These are phyloP conservation scores for Jaculus jaculus DNA, from an alignment of 2,113 vertebrate genomes.

Conservation along the genomic window DNA sequence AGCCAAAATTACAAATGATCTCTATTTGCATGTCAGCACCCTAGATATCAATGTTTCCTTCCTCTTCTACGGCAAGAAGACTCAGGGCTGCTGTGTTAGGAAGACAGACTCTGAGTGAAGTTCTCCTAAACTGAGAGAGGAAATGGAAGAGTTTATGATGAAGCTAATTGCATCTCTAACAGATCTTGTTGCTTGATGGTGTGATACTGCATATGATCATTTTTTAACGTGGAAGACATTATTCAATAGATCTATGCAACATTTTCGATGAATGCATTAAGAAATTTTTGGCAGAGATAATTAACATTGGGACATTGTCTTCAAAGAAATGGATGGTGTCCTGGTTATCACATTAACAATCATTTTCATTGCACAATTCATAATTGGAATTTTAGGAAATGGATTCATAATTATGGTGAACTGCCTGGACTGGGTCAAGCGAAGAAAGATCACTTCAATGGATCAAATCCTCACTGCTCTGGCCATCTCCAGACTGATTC, in stretches of 20 bases:
- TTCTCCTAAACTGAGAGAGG: neutral
- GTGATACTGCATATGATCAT: too few relatives aligned
- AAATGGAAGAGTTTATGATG: neutral
- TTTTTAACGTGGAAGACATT: too few relatives aligned
- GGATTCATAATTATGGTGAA: neutral
- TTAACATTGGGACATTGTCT: too few relatives aligned
- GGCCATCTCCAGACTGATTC: neutral
- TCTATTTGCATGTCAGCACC: neutral
- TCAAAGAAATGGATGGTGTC: too few relatives aligned
- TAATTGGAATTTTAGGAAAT: neutral
- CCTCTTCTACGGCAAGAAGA: too few relatives aligned
- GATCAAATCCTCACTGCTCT: neutral
- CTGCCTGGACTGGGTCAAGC: neutral
- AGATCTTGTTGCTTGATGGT: too few relatives aligned
- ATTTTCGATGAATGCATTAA: too few relatives aligned
- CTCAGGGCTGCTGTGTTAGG: neutral
- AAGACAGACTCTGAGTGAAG: neutral
- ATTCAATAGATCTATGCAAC: too few relatives aligned
- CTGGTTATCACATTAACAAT: neutral
- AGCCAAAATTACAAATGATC: neutral
- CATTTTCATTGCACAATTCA: neutral
- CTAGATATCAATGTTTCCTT: neutral
- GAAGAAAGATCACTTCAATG: neutral
- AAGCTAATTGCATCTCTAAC: neutral
- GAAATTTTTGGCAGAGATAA: too few relatives aligned